Percentiles rank a stretch among this genome's conserved stretches.
These are phyloP conservation scores for Mylabris sibirica DNA, from an alignment of 2,888 invertebrate species.

Conservation along the genomic window DNA sequence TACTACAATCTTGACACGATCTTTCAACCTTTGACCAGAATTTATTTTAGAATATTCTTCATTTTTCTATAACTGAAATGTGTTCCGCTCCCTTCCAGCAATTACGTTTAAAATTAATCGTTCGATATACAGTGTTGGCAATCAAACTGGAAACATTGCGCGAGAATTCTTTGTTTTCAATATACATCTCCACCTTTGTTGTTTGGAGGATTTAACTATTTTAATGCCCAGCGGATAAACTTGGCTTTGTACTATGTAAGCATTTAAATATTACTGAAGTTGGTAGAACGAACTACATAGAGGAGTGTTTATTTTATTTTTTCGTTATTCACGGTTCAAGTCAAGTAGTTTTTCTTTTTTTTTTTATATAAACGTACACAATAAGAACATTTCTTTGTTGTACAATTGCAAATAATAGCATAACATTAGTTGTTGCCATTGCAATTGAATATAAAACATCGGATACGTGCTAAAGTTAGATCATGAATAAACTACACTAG, in stretches of 20 bases:
- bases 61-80: not conserved
- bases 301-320: not conserved
- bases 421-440: constrained; percentile 3
- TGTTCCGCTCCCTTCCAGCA: too few relatives aligned
- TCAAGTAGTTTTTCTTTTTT: not conserved
- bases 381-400: not conserved
- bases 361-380: not conserved
- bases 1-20: not conserved
- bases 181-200: not conserved
- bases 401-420: constrained; percentile 9
- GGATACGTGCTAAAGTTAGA: not conserved
- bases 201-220: not conserved
- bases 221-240: not conserved
- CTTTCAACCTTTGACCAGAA: not conserved
- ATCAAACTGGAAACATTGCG: not conserved
- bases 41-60: not conserved
- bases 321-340: not conserved
- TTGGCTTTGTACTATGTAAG: not conserved
- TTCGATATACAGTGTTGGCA: too few relatives aligned
- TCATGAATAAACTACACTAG: not conserved
- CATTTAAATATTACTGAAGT: not conserved
- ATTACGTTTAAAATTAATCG: too few relatives aligned
- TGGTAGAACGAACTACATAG: not conserved
- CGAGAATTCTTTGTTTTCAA: not conserved
- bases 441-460: not conserved